A percentile compares a stretch with the other conserved stretches of the same genome.
These are phyloP conservation scores for Reticulitermes lucifugus DNA, from an alignment of 2,888 invertebrate genomes.

Conservation along the genomic window DNA sequence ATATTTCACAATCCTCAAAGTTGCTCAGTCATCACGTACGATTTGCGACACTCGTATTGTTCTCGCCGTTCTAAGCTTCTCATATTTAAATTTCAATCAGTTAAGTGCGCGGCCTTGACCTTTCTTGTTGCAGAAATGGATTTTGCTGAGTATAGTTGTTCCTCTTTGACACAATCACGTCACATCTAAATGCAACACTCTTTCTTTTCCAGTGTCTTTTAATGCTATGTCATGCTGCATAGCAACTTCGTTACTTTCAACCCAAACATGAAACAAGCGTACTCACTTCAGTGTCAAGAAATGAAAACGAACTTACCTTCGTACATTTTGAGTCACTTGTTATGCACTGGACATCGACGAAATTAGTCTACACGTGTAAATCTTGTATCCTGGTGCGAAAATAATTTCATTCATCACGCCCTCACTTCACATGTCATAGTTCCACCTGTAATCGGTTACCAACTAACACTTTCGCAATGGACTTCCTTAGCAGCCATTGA, in stretches of 20 bases:
- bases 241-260: background rate
- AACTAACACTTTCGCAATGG: background rate
- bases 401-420: constrained; percentile 7
- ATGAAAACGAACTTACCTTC: background rate
- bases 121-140: background rate
- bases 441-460: background rate
- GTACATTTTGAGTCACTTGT: background rate
- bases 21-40: background rate
- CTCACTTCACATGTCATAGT: background rate
- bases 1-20: background rate
- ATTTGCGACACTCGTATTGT: background rate
- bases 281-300: background rate
- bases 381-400: background rate
- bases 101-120: background rate
- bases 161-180: background rate
- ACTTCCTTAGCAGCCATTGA: background rate
- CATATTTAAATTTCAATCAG: background rate
- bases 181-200: background rate
- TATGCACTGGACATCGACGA: background rate
- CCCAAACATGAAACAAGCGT: background rate
- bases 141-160: background rate
- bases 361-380: background rate
- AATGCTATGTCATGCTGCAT: background rate
- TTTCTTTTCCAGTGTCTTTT: background rate
- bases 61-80: background rate